A percentile compares a stretch with the other conserved stretches of the same genome.
Evolutionary conservation across 2,113 vertebrate genomes (phyloP).

Genomic region (Aspiorhynchus laticeps): DNA sequence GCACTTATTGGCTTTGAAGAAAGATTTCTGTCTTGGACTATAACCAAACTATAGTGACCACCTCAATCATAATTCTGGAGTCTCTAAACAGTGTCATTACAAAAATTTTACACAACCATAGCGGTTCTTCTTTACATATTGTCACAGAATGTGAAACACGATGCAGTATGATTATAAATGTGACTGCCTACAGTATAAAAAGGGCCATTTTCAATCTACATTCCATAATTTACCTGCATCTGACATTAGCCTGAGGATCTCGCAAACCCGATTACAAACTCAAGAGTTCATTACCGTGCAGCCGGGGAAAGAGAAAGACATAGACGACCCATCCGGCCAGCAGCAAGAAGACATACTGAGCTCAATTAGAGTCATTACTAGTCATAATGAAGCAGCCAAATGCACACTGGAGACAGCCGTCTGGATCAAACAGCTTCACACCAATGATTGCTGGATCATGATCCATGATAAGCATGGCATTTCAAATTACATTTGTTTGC

Average conservation of each 20-base stretch:
- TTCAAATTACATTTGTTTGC: neutral
- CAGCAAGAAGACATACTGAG: constrained; percentile 27
- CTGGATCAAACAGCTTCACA: constrained; percentile 30
- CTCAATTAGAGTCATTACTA: constrained; percentile 52
- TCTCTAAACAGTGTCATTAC: neutral
- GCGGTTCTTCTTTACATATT: neutral
- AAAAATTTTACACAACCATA: neutral
- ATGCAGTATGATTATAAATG: neutral
- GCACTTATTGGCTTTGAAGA: neutral
- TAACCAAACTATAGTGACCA: neutral
- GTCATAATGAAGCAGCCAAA: constrained; percentile 42
- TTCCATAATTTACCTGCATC: constrained; percentile 56
- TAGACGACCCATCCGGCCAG: constrained; percentile 22
- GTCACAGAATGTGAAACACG: neutral
- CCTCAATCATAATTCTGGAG: neutral
- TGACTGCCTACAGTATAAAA: neutral
- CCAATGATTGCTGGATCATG: neutral
- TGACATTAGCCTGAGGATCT: constrained; percentile 60
- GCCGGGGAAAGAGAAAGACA: constrained; percentile 4
- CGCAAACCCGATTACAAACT: constrained; percentile 62
- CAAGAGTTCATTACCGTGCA: constrained; percentile 49
- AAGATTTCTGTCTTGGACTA: constrained; percentile 6
- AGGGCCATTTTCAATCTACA: constrained; percentile 32
- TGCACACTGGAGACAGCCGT: constrained; percentile 12
- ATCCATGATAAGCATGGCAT: neutral